Evolutionary conservation across 2,888 invertebrate genomes (phyloP).

Genomic region (Nudaria mundana): DNA sequence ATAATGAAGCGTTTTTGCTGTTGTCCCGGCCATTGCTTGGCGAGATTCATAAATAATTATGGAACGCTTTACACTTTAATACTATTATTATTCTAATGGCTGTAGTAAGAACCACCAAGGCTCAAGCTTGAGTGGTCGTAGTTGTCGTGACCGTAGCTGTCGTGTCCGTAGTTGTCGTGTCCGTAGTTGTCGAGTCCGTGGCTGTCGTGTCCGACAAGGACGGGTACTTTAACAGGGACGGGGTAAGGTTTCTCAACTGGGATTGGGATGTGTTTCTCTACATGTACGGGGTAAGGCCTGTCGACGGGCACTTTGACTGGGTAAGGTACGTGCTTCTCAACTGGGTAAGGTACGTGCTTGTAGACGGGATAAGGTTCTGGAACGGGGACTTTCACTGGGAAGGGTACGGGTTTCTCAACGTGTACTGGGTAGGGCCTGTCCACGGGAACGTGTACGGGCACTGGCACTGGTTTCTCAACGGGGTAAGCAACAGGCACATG

Average conservation of each 20-base stretch:
- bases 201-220: constrained; percentile 47
- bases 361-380: constrained; percentile 84
- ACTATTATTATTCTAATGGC: constrained; percentile 60
- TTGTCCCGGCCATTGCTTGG: constrained; percentile 69
- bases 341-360: constrained; percentile 83
- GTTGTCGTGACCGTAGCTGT: background rate
- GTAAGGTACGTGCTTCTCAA: constrained; percentile 81
- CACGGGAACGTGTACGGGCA: constrained; percentile 83
- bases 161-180: constrained; percentile 36
- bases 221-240: constrained; percentile 79
- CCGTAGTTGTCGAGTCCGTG: constrained; percentile 38
- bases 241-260: constrained; percentile 80
- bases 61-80: constrained; percentile 48
- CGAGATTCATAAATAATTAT: constrained; percentile 63
- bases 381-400: constrained; percentile 80
- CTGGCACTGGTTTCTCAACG: constrained; percentile 84
- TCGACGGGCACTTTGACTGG: constrained; percentile 86
- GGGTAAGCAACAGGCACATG: constrained; percentile 83
- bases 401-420: constrained; percentile 75
- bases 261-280: constrained; percentile 72
- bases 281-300: constrained; percentile 83
- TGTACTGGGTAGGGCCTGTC: constrained; percentile 82
- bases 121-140: constrained; percentile 7
- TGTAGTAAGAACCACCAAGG: constrained; percentile 46
- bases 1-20: constrained; percentile 68